Conservation (phyloP, 1,140 invertebrate genomes). For the Platyscapa corneri region DNA sequence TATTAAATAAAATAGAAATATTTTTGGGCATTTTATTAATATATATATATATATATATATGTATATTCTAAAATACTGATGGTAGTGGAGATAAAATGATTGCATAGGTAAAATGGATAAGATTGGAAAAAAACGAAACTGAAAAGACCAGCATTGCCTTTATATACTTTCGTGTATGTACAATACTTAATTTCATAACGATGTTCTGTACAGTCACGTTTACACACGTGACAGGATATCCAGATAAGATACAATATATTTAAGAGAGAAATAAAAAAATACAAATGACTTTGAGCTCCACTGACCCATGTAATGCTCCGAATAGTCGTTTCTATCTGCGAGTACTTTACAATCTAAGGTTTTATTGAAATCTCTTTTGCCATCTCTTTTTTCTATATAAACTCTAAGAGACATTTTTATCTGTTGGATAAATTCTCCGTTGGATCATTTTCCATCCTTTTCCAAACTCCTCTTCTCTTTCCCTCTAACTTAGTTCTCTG, state of each 20-base stretch:
- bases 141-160: no score
- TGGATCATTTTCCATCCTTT: constrained; percentile 45
- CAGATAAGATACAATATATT: constrained; percentile 6
- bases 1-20: no score
- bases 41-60: no score
- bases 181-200: no score
- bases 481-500: constrained; percentile 36
- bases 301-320: constrained; percentile 66
- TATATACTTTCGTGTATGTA: no score
- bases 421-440: constrained; percentile 67
- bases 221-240: constrained; percentile 8
- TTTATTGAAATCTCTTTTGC: constrained; percentile 69
- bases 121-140: no score
- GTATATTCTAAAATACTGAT: no score
- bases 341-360: constrained; percentile 67
- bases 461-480: neutral
- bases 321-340: constrained; percentile 63
- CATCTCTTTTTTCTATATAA: constrained; percentile 62
- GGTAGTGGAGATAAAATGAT: no score
- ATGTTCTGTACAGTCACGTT: neutral
- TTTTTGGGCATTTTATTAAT: no score
- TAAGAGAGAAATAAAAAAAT: neutral
- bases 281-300: constrained; percentile 62
- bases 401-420: constrained; percentile 71
- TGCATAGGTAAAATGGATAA: no score